Evolutionary conservation across 2,113 vertebrate genomes (phyloP), one percentile per base, ranked within the genome.

Genomic region (Cromileptes altivelis): DNA sequence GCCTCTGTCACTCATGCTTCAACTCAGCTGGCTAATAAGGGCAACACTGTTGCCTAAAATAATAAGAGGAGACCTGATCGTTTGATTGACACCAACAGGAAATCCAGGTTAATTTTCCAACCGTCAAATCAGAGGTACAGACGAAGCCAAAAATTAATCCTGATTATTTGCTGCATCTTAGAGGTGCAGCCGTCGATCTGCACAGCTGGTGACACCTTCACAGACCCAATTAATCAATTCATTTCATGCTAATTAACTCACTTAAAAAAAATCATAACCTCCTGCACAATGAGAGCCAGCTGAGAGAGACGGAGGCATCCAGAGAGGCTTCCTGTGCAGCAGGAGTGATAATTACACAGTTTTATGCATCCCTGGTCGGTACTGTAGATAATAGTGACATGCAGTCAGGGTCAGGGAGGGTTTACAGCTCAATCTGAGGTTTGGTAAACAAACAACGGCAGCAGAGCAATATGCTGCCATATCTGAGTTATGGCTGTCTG

Each of bases 331-430:
- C 71, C 72, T 68, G 78, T 64, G 73, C 70, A 89, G 88, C 82
- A 68, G 52, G 45, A 75, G 74, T 33, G 65, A 82, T 91, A 90
- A 93, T 92, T 84, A 81, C 74, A 47, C 73, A 6, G 53, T 57
- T 81, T 70, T 37, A 86, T 80, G 60, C 61, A 45, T 85, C 68
- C 58, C 81, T 40, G 57, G 75, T 70, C 57, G 78, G 42, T 58
- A n/a, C 7, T 86, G 67, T 19, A 73, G 64, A 56, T 79, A 79
- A 82, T 65, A 71, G 23, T 76, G 72, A 78, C 58, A 67, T 68
- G n/a, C 27, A 80, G 42, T 75, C 83, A 56, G 57, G 23, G 75
- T 52, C 76, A 64, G 53, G 53, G 23, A 70, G 23, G 37, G 13
- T 11, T 60, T 52, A 76, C 8, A 60, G 57, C 62, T 73, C 25